phyloP scores from a whole-genome alignment of 2,888 invertebrate species.

The Limnephilus auricula region DNA sequence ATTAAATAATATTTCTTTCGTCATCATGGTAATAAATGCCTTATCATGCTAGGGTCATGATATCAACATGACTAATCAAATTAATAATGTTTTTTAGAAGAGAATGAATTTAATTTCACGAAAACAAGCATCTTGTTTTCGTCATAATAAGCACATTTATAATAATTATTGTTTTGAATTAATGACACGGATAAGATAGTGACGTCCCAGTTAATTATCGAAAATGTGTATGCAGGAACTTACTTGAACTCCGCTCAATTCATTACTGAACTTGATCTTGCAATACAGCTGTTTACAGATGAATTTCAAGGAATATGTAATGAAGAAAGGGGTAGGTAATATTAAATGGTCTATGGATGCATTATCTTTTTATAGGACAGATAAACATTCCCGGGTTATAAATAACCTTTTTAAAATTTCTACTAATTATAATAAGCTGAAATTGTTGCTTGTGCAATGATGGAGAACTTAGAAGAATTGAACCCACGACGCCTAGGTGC shows the following conservation, averaged over 20 bases:
- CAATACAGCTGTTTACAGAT: background rate
- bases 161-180: slow-evolving; percentile 26
- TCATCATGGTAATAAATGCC: background rate
- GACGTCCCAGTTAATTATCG: slow-evolving; percentile 28
- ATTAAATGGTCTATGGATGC: background rate
- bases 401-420: too few species aligned
- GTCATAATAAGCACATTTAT: background rate
- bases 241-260: slow-evolving; percentile 58
- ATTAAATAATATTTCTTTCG: background rate
- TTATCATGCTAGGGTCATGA: background rate
- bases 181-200: background rate
- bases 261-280: background rate
- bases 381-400: too few species aligned
- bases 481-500: too few species aligned
- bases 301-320: background rate
- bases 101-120: background rate
- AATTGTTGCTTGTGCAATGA: too few species aligned
- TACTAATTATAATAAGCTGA: too few species aligned
- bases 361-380: too few species aligned
- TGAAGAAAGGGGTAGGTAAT: background rate
- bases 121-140: slow-evolving; percentile 29
- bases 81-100: background rate
- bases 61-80: background rate
- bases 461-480: too few species aligned
- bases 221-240: slow-evolving; percentile 64